Percentiles rank a stretch among this genome's conserved stretches.
phyloP scores from a whole-genome alignment of 2,888 invertebrate species.

The Candidula unifasciata region DNA sequence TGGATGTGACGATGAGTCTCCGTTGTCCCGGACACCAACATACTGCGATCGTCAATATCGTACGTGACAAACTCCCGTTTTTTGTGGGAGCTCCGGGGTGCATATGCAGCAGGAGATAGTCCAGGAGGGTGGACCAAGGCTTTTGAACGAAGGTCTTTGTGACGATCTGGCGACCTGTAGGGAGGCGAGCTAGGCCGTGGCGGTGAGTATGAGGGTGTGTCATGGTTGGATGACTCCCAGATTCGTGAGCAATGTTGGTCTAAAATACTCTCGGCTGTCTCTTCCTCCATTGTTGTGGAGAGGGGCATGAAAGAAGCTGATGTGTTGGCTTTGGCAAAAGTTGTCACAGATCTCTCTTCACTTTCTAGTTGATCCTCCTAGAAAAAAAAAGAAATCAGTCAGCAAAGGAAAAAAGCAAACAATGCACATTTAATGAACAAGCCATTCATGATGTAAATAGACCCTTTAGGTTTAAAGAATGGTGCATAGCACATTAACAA shows the following conservation, averaged over 20 bases:
- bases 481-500: too few relatives aligned
- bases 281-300: constrained; percentile 79
- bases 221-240: constrained; percentile 85
- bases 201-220: constrained; percentile 88
- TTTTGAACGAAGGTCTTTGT: constrained; percentile 44
- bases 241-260: constrained; percentile 94
- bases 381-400: background rate
- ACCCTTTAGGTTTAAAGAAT: too few relatives aligned
- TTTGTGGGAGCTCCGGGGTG: constrained; percentile 55
- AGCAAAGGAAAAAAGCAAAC: too few relatives aligned
- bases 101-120: constrained; percentile 34
- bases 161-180: constrained; percentile 75
- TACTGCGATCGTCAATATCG: constrained; percentile 79
- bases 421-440: too few relatives aligned
- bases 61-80: constrained; percentile 80
- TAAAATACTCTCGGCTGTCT: constrained; percentile 78
- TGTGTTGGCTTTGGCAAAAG: constrained; percentile 58
- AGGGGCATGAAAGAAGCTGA: constrained; percentile 67
- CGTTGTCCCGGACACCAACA: constrained; percentile 54
- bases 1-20: constrained; percentile 72
- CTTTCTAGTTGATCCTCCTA: constrained; percentile 46
- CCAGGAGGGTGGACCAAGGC: background rate
- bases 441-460: too few relatives aligned
- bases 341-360: constrained; percentile 55
- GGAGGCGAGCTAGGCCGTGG: constrained; percentile 83